Percentiles rank a stretch among this genome's conserved stretches.
Evolutionary conservation across 2,113 vertebrate species (phyloP).

Genomic region (Tursiops truncatus): DNA sequence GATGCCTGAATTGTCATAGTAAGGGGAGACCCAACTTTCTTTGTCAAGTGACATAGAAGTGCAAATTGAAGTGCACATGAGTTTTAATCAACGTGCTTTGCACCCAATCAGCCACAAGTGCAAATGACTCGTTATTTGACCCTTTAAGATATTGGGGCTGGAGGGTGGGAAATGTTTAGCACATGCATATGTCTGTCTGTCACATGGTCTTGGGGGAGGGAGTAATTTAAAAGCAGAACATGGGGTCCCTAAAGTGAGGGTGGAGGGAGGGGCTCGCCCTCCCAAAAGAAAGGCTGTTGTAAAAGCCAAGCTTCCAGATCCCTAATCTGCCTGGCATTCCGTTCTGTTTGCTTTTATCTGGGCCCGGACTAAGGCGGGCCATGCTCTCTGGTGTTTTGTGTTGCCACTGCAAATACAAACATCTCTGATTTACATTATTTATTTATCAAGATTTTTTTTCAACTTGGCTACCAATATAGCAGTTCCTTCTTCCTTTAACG

Average conservation of each 20-base stretch:
- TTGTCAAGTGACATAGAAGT: not conserved
- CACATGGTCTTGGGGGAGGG: not conserved
- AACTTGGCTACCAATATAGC: not conserved
- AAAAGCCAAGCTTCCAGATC: not conserved
- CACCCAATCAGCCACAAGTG: not conserved
- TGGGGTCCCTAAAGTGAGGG: not conserved
- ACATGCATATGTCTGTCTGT: not conserved
- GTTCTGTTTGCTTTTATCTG: not conserved
- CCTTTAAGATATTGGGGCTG: not conserved
- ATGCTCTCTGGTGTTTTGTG: not conserved
- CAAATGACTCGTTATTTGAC: not conserved
- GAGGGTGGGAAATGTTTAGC: not conserved
- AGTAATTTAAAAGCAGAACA: not conserved
- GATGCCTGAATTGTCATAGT: not conserved
- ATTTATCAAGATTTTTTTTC: not conserved
- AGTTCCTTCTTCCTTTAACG: conserved; percentile 8
- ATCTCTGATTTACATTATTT: not conserved
- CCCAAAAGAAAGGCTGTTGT: not conserved
- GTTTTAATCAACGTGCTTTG: not conserved
- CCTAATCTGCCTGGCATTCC: not conserved
- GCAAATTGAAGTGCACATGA: not conserved
- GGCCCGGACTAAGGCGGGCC: not conserved
- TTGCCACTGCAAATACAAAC: not conserved
- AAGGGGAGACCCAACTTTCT: not conserved
- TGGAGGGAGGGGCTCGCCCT: not conserved